Evolutionary conservation across 2,888 invertebrate genomes (phyloP), one percentile per base, ranked within the genome.

Genomic region (Drosophila suboccidentalis): DNA sequence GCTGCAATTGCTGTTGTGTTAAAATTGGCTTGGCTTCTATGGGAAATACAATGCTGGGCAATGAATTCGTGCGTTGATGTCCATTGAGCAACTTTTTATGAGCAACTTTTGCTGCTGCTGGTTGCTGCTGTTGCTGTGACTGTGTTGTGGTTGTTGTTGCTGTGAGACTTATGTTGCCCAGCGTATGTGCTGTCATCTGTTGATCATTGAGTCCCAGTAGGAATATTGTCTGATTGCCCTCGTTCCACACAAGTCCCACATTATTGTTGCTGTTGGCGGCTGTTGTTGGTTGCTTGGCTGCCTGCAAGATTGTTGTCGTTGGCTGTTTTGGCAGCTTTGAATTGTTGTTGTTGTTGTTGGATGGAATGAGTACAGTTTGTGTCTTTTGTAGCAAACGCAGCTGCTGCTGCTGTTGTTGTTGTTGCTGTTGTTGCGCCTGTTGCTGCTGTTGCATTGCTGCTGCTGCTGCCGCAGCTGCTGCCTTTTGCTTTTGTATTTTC

Each of bases 231-330:
- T 94, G 94, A 65, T 93, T 94, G 41, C 93, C 94, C 46, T 95
- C 95, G 89, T 95, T 95, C 80, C 96, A 93, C 39, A 96, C 94
- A 78, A 96, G 93, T 1, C 95, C 95, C 29, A 94, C 92, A 85
- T 93, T 94, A 63, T 92, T 91, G 85, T 15, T 39, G 81, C 50
- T 15, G 85, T 63, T 36, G 75, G 22, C 19, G 2, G 19, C 19
- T 19, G 44, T 41, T 41, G 41, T 5, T 41, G 71, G 83, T 5
- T 26, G 26, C 64, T 55, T 91, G 15, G 50, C 39, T 39, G 87
- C 32, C 8, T 85, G 82, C 74, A 87, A 49, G 53, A 85, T 86
- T 64, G 78, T 62, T 59, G 69, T 75, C 71, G 78, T 82, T 46
- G 79, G 19, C 19, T 19, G 19, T 19, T 19, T 68, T 76, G 72